Evolutionary conservation across 2,888 invertebrate species (phyloP).

Genomic region (Mimas tiliae): DNA sequence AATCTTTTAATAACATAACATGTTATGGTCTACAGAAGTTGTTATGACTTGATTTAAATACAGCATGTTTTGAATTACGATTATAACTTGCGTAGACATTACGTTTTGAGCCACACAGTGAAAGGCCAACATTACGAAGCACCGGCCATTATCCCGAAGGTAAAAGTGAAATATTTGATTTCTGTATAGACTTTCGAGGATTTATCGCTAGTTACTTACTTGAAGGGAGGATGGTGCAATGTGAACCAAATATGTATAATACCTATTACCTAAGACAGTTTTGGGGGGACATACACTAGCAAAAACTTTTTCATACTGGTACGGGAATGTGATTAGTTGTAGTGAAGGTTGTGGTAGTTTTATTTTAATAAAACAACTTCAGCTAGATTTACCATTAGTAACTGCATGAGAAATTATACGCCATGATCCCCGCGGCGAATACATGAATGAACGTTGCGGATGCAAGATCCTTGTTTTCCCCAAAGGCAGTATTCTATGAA

Average conservation of each 20-base stretch:
- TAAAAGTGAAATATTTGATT: neutral
- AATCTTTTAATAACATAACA: slow-evolving; percentile 1
- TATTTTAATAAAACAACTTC: no score
- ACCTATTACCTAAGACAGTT: no score
- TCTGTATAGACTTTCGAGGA: slow-evolving; percentile 23
- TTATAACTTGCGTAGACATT: neutral
- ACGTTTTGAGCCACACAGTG: neutral
- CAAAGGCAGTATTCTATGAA: neutral
- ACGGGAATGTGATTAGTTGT: no score
- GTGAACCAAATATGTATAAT: no score
- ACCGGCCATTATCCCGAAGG: neutral
- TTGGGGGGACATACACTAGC: no score
- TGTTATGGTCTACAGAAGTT: slow-evolving; percentile 2
- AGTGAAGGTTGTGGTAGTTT: no score
- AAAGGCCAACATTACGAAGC: neutral
- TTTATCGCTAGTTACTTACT: no score
- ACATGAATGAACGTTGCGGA: neutral
- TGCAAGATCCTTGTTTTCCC: neutral
- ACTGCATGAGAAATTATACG: neutral
- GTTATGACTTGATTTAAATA: slow-evolving; percentile 17
- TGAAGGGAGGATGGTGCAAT: no score
- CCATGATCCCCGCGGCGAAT: neutral
- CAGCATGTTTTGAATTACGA: neutral
- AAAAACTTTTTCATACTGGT: no score
- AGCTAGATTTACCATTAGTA: no score